Evolutionary conservation across 2,113 vertebrate species (phyloP), one percentile per base, ranked within the genome.

Genomic region (Syrrhaptes paradoxus): DNA sequence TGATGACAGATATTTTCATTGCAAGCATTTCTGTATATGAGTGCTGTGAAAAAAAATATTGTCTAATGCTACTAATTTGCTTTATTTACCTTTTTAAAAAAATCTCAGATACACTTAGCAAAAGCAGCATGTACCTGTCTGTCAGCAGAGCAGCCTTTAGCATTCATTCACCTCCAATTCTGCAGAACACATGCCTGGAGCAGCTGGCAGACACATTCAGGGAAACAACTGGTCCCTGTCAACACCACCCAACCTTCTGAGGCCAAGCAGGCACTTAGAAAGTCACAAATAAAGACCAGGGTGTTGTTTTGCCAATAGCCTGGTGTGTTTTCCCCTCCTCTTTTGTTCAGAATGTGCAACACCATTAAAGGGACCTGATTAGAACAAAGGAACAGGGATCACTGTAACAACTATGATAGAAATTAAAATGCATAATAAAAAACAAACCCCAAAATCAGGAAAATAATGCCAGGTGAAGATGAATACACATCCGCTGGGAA

Each of bases 181-280:
- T 95, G 72, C 45, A 85, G 97, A 97, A 96, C 98, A 98, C 98
- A 98, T 97, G 97, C 96, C 97, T 89, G 75, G 97, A 97, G 98
- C 98, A 99, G 98, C 98, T 99, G 98, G 98, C 97, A 98, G 97
- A 97, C 97, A 97, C 81, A 95, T 97, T 98, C 98, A 98, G 98
- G 97, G 98, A 98, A 98, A 97, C 97, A 98, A 97, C 88, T 95
- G 97, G 97, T 97, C 97, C 97, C 98, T 98, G 98, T 99, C 98
- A 99, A 98, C 98, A 98, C 97, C 98, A 98, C 96, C 95, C 97
- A 98, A 97, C 96, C 95, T 96, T 97, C 94, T 94, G 97, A 95
- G 96, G 96, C 98, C 97, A 97, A 97, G 96, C 96, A 97, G 89
- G 90, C 97, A 89, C 95, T 98, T 98, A 98, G 93, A 98, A 98